Evolutionary conservation across 1,140 invertebrate genomes (phyloP), one percentile per base, ranked within the genome.

Genomic region (Euschistus heros): DNA sequence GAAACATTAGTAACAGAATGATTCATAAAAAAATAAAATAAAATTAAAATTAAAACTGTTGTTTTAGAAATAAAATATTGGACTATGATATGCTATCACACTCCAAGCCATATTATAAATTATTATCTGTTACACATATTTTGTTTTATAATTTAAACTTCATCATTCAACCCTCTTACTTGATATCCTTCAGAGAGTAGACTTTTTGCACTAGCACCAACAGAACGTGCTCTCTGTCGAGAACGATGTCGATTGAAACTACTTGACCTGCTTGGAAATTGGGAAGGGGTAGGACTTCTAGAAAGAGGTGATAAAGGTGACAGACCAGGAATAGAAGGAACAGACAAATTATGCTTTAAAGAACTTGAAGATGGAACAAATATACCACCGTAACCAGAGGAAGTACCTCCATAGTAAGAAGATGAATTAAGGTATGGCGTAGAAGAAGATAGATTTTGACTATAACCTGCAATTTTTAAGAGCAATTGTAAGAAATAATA

Each of bases 311-410:
- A 60, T 24, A 54, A 42, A 3, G 65, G 59, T 14, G 55, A 60
- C 26, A 47, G 64, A 7, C 50, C 52, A 2, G 66, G 62, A 14
- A 60, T 57, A 26, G 67, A 62, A n/a, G 69, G 65, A 13, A 67
- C 66, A 42, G 66, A 67, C 18, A 62, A 50, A 52, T 59, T 66
- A 26, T 62, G 24, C 27, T 63, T 46, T 8, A 66, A 68, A 15
- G 60, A 66, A 22, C 59, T 17, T 54, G 50, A 64, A 3, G 67
- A 64, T 44, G 80, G 80, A 60, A 84, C 69, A 46, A 79, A 81
- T 3, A 84, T 72, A 13, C 80, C 80, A 15, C 82, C 82, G 68
- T 84, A 84, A 24, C 82, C 82, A 0, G 83, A 83, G 62, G 80
- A 72, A 0, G 82, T 83, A 22, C 82, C 82, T 6, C 83, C 82